Percentiles rank a stretch among this genome's conserved stretches.
Conservation (phyloP, 2,113 vertebrate species). For the Protobothrops flavoviridis region DNA sequence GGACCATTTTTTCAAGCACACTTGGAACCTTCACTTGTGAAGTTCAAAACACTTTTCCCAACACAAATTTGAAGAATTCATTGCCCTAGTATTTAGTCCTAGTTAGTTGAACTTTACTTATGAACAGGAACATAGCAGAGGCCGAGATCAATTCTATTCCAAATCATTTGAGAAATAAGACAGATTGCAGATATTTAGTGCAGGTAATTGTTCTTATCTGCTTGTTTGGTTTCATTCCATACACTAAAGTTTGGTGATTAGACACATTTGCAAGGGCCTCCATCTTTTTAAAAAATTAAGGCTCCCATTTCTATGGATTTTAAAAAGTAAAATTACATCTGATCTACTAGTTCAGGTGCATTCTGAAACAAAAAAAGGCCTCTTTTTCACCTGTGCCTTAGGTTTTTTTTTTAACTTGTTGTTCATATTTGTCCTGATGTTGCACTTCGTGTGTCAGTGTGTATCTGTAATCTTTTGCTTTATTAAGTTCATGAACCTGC, state of each 20-base stretch:
- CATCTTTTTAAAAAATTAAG: background rate
- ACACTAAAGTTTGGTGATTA: background rate
- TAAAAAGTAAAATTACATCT: background rate
- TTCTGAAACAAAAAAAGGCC: background rate
- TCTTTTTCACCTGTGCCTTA: background rate
- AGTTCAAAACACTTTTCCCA: background rate
- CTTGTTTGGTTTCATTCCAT: background rate
- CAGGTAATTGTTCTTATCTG: background rate
- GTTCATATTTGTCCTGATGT: background rate
- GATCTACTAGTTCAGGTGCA: background rate
- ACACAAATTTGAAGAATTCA: background rate
- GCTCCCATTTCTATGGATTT: background rate
- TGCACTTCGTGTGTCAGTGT: background rate
- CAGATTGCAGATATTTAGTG: background rate
- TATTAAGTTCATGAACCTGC: background rate
- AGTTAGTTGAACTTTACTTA: background rate
- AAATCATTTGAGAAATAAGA: background rate
- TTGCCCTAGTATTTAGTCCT: background rate
- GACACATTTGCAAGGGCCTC: background rate
- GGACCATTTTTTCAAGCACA: background rate
- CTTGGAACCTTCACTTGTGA: background rate
- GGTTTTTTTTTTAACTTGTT: background rate
- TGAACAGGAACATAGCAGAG: background rate
- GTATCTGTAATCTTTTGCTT: background rate
- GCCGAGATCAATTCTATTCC: background rate